Evolutionary conservation across 1,140 invertebrate species (phyloP), one percentile per base, ranked within the genome.

Genomic region (Cyclina sinensis): DNA sequence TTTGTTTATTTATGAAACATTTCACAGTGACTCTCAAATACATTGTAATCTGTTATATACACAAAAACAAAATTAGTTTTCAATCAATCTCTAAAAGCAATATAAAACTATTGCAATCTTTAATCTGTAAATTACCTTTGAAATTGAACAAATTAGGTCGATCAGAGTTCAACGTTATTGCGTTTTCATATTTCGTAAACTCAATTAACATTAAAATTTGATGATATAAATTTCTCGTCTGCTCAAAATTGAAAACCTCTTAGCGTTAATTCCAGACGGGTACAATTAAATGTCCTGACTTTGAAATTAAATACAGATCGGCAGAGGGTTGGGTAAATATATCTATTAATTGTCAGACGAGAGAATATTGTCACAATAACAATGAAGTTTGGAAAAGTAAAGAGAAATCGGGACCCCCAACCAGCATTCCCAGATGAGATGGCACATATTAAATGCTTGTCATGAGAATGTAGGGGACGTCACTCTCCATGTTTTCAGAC

Each of bases 241-340:
- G 39, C 46, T 76, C 32, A 27, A 76, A n/a, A 46, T 48, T 48
- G 39, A 48, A 48, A 76, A 76, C 46, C 27, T 27, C 21, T 2
- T 7, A 12, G 7, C 73, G 39, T 76, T 76, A 76, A 76, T 76
- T 76, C 73, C 73, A 76, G 73, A 76, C 73, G n/a, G 18, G 73
- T 46, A 76, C 73, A 76, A 76, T 48, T 21, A 46, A 46, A 76
- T 76, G 73, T 51, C 73, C 39, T 76, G 46, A 48, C 73, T 76
- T 80, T 80, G 48, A 80, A 57, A 80, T 80, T 57, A 80, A 80
- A 80, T 18, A 57, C 51, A 11, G 24, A 39, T 14, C 54, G 16
- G 46, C 46, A 54, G 78, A 57, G 78, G 76, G 46, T 59, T 80
- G 46, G 54, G 46, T 57, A 80, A 80, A 80, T 59, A 80, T 57